Evolutionary conservation across 1,140 invertebrate genomes (phyloP).

Genomic region (Ostrea edulis): DNA sequence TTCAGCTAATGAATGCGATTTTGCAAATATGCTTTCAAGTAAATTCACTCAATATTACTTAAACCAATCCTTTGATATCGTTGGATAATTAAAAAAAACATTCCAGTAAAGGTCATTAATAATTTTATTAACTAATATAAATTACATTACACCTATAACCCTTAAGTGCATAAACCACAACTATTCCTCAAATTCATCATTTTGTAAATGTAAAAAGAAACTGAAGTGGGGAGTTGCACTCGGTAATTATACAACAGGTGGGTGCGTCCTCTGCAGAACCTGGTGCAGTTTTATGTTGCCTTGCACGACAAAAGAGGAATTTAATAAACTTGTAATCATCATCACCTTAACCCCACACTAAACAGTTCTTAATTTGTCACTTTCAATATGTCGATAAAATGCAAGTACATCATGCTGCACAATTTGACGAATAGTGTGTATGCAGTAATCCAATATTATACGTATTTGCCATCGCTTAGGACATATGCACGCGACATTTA

Average conservation of each 20-base stretch:
- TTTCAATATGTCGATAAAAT: slow-evolving; percentile 21
- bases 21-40: neutral
- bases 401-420: neutral
- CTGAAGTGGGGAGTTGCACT: neutral
- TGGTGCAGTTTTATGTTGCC: neutral
- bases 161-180: slow-evolving; percentile 4
- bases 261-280: neutral
- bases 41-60: neutral
- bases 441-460: neutral
- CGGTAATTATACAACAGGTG: neutral
- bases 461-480: neutral
- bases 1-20: too few relatives aligned
- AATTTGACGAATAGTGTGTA: slow-evolving; percentile 4
- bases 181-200: slow-evolving; percentile 9
- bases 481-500: neutral
- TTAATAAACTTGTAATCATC: slow-evolving; percentile 16
- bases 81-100: neutral
- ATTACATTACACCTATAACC: neutral
- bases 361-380: slow-evolving; percentile 7
- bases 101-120: neutral
- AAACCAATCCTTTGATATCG: too few relatives aligned
- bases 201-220: neutral
- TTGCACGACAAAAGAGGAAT: slow-evolving; percentile 21
- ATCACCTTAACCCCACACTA: neutral
- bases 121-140: neutral